These are phyloP conservation scores for Corythornis vintsioides DNA, from an alignment of 2,113 vertebrate species.

Conservation along the genomic window DNA sequence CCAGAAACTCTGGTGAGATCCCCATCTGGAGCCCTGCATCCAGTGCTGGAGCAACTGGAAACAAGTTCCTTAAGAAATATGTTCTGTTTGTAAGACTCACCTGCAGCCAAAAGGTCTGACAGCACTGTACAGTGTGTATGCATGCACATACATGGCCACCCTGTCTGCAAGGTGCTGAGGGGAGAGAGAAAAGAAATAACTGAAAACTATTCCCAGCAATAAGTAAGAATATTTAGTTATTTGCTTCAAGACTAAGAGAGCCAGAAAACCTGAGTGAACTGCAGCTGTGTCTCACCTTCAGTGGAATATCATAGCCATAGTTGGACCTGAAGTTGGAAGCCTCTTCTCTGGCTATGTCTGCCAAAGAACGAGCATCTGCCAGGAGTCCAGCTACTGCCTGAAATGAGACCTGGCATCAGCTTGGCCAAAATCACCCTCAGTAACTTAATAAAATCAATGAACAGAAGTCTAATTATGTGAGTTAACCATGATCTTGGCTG, in stretches of 20 bases:
- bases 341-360: conserved; percentile 95
- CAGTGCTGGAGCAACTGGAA: neutral
- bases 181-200: no score
- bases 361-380: conserved; percentile 93
- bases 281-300: conserved; percentile 80
- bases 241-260: accelerated
- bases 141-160: conserved; percentile 98
- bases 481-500: neutral
- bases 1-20: neutral
- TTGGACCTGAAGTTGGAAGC: conserved; percentile 96
- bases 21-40: no score
- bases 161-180: conserved; percentile 92
- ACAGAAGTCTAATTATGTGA: neutral
- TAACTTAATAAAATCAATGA: neutral
- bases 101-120: conserved; percentile 98
- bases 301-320: conserved; percentile 95
- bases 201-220: neutral
- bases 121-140: conserved; percentile 97
- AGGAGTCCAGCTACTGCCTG: conserved; percentile 95
- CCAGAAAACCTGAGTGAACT: neutral
- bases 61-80: neutral
- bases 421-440: neutral
- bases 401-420: neutral
- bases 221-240: neutral
- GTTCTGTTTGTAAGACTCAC: conserved; percentile 58